Evolutionary conservation across 2,888 invertebrate species (phyloP), one percentile per base, ranked within the genome.

Genomic region (Scaptomyza polygonia): DNA sequence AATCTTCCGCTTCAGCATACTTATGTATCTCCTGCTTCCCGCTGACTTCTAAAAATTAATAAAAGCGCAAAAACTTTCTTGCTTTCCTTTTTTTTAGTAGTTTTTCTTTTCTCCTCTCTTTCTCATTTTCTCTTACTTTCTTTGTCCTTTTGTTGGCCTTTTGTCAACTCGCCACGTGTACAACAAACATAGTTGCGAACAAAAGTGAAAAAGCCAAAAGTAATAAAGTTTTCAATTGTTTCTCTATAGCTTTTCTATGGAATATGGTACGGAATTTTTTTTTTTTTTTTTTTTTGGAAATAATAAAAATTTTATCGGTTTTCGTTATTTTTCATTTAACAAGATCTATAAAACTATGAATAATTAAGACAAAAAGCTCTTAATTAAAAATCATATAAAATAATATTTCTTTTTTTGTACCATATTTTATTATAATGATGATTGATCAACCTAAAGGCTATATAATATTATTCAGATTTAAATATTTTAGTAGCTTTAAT

Each of bases 161-260:
- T 82, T 87, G 82, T 84, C 82, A 86, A 86, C 85, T 78, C 64
- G 79, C 57, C 80, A 73, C 61, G 64, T 80, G 85, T 71, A 82
- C 87, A 87, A 85, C 87, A 84, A 73, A 81, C 85, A 48, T 32
- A 18, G 48, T 82, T 82, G 87, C 85, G 72, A 82, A 86, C 82
- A 84, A 86, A 82, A 82, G 87, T 82, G 82, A 86, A 86, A 86
- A 86, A 87, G 82, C 82, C 81, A 81, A 81, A 84, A 82, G 82
- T 87, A 82, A 86, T 82, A 82, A 82, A 82, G 67, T 82, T 82
- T 82, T 82, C 82, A 82, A 82, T 82, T 82, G 87, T 82, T 82
- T 86, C 85, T 69, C 78, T 68, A 36, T 6, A 8, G 14, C 14
- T 1, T 64, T 86, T 85, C 76, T 66, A 72, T 74, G 80, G 80